A percentile compares a stretch with the other conserved stretches of the same genome.
These are phyloP conservation scores for Neopipo cinnamomea DNA, from an alignment of 2,113 vertebrate species.

Conservation along the genomic window DNA sequence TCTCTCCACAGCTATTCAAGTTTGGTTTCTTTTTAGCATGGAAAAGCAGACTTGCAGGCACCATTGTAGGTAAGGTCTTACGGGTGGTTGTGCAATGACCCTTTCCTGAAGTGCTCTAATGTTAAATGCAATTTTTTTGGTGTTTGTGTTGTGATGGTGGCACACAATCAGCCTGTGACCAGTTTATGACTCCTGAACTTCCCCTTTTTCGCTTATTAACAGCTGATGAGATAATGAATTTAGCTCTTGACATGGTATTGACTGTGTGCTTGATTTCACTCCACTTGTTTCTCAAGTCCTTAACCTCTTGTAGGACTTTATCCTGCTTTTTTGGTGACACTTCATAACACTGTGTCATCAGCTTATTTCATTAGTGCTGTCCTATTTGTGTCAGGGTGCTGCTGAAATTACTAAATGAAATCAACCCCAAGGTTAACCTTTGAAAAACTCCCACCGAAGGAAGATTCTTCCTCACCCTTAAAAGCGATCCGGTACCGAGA, in stretches of 20 bases:
- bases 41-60: neutral
- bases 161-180: neutral
- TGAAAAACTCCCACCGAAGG: neutral
- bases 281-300: neutral
- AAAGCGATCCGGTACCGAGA: neutral
- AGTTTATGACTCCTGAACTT: neutral
- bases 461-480: neutral
- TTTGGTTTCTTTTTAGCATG: neutral
- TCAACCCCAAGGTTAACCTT: neutral
- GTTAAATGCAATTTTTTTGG: neutral
- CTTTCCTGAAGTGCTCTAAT: neutral
- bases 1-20: neutral
- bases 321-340: neutral
- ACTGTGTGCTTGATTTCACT: neutral
- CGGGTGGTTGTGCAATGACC: neutral
- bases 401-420: conserved; percentile 8
- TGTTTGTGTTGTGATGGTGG: neutral
- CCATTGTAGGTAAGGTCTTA: neutral
- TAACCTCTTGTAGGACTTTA: neutral
- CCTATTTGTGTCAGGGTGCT: neutral
- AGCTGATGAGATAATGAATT: neutral
- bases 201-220: neutral
- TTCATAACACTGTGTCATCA: neutral
- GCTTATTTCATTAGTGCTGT: neutral
- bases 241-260: neutral